phyloP scores from a whole-genome alignment of 2,797 vertebrate species.

The Cuculus canorus region DNA sequence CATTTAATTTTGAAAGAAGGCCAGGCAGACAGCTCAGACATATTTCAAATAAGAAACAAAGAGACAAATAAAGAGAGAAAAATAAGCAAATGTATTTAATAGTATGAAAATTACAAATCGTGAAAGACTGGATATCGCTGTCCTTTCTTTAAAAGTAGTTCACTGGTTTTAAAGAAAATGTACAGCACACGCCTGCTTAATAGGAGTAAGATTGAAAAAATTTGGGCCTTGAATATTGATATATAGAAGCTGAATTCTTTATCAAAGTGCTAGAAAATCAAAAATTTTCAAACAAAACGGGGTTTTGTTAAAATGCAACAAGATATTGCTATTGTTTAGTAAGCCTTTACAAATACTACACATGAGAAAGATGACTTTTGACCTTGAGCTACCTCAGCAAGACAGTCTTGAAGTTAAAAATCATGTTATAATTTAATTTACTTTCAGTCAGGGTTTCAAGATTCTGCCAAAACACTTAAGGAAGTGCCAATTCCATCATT shows the following conservation, averaged over 20 bases:
- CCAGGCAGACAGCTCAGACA: not conserved
- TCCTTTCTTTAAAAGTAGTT: not conserved
- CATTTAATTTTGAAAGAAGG: not conserved
- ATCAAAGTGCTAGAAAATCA: not conserved
- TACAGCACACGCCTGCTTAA: not conserved
- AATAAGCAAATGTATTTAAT: not conserved
- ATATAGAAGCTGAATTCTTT: not conserved
- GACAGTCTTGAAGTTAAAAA: not conserved
- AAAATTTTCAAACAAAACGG: not conserved
- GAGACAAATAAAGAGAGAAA: not conserved
- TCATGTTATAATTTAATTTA: not conserved
- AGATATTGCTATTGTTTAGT: not conserved
- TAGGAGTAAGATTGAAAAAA: not conserved
- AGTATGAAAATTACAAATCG: not conserved
- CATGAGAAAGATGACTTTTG: not conserved
- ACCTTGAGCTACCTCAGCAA: not conserved
- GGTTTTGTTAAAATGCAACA: not conserved
- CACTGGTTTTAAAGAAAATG: not conserved
- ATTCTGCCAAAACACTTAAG: not conserved
- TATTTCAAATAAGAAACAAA: constrained; percentile 25
- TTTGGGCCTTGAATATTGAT: not conserved
- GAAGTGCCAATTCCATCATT: not conserved
- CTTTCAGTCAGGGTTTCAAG: not conserved
- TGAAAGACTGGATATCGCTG: not conserved
- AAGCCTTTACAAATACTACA: not conserved